These are phyloP conservation scores for Bicyclus anynana DNA, from an alignment of 1,140 invertebrate species.

Conservation along the genomic window DNA sequence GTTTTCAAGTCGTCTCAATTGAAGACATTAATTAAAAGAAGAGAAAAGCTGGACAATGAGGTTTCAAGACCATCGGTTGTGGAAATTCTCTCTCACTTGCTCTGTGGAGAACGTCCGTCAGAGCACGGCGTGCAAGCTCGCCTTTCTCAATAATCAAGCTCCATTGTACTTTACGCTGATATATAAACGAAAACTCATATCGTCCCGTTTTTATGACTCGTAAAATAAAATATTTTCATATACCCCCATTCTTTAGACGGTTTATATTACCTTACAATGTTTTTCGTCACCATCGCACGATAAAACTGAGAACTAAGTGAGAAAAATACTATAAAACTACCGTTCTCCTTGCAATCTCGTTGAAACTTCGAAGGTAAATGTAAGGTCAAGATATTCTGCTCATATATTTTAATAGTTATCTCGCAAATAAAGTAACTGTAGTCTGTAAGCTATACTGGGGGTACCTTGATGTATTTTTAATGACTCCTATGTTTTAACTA, in stretches of 20 bases:
- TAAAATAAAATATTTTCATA: conserved; percentile 19
- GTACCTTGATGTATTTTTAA: conserved; percentile 12
- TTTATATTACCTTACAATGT: conserved; percentile 14
- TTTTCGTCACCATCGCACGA: conserved; percentile 16
- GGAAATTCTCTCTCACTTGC: too few species aligned
- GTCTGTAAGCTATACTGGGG: background rate
- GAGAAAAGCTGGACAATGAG: too few species aligned
- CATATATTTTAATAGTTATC: conserved; percentile 18
- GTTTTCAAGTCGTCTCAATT: too few species aligned
- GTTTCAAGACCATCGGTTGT: too few species aligned
- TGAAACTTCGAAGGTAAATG: conserved; percentile 18
- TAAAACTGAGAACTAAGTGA: conserved; percentile 18
- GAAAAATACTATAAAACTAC: conserved; percentile 22
- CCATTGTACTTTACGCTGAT: background rate
- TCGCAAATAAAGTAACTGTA: conserved; percentile 7
- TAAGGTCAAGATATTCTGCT: conserved; percentile 12
- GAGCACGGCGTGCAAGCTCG: too few species aligned
- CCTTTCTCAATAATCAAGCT: background rate
- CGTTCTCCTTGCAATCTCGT: conserved; percentile 15
- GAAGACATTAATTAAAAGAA: too few species aligned
- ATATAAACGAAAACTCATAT: conserved; percentile 7
- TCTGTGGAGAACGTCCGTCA: too few species aligned
- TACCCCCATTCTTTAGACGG: conserved; percentile 10
- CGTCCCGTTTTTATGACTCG: conserved; percentile 7
- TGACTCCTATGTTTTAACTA: background rate